A percentile compares a stretch with the other conserved stretches of the same genome.
Evolutionary conservation across 2,888 invertebrate species (phyloP).

Genomic region (Omphaloscelis lunosa): DNA sequence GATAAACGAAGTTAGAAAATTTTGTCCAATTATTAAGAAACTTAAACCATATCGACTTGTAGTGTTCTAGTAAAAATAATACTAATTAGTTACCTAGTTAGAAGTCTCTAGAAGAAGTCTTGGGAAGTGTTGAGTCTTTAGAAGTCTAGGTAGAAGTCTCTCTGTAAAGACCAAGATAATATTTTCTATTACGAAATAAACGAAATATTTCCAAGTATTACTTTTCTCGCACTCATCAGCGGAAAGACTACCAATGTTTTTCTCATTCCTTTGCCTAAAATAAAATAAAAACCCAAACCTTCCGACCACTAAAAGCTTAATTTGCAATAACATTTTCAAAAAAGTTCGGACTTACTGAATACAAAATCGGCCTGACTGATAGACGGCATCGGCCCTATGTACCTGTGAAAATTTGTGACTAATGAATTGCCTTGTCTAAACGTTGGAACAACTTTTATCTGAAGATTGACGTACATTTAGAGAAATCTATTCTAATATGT

Average conservation of each 20-base stretch:
- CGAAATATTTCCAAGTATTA: neutral
- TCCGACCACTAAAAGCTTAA: constrained; percentile 16
- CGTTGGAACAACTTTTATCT: constrained; percentile 8
- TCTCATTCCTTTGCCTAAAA: neutral
- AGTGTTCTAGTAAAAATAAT: neutral
- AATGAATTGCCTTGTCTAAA: constrained; percentile 40
- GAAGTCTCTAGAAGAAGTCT: no score
- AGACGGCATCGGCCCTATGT: constrained; percentile 9
- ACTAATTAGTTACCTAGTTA: neutral
- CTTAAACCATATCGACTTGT: neutral
- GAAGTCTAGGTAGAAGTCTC: neutral
- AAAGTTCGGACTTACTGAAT: constrained; percentile 23
- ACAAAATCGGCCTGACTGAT: constrained; percentile 9
- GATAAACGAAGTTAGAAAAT: neutral
- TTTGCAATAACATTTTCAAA: constrained; percentile 18
- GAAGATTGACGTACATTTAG: constrained; percentile 10
- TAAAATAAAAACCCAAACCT: constrained; percentile 1
- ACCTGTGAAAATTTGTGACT: constrained; percentile 20
- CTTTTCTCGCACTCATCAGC: neutral
- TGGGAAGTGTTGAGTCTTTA: no score
- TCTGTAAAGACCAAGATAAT: neutral
- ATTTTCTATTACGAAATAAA: constrained; percentile 2
- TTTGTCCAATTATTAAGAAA: neutral
- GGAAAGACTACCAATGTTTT: neutral
- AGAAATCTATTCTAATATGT: constrained; percentile 12